phyloP scores from a whole-genome alignment of 92 coral and sea anemone species.

The Epizoanthus scotinus region DNA sequence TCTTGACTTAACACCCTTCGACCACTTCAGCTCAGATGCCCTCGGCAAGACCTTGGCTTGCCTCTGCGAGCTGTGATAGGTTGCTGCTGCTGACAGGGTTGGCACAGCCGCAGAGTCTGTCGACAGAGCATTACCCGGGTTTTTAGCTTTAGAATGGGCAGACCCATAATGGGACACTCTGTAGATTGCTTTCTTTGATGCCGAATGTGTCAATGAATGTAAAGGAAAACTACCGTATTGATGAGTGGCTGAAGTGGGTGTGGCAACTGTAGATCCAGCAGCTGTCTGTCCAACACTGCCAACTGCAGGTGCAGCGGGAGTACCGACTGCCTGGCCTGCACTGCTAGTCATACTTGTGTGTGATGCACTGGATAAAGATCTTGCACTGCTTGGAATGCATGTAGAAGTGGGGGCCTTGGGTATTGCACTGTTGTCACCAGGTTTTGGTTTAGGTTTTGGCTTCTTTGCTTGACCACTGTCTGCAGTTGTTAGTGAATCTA shows the following conservation, averaged over 20 bases:
- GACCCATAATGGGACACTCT: background rate
- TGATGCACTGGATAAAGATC: background rate
- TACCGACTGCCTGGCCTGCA: background rate
- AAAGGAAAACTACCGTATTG: background rate
- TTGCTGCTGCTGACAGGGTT: background rate
- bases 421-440: background rate
- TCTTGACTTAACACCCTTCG: background rate
- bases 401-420: background rate
- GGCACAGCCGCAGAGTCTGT: background rate
- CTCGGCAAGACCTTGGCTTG: background rate
- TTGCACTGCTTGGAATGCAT: background rate
- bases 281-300: background rate
- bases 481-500: background rate
- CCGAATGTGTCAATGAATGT: background rate
- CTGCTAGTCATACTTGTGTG: background rate
- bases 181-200: background rate
- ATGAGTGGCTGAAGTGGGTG: background rate
- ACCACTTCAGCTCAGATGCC: slow-evolving; percentile 34
- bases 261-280: too few species aligned
- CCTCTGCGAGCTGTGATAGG: background rate
- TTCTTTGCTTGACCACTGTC: background rate
- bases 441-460: background rate
- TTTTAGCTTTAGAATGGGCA: slow-evolving; percentile 34
- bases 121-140: slow-evolving; percentile 37
- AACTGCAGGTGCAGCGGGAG: background rate